These are phyloP conservation scores for Mastigias papua DNA, from an alignment of 30 jellyfish, hydroid and myxozoan species.

Conservation along the genomic window DNA sequence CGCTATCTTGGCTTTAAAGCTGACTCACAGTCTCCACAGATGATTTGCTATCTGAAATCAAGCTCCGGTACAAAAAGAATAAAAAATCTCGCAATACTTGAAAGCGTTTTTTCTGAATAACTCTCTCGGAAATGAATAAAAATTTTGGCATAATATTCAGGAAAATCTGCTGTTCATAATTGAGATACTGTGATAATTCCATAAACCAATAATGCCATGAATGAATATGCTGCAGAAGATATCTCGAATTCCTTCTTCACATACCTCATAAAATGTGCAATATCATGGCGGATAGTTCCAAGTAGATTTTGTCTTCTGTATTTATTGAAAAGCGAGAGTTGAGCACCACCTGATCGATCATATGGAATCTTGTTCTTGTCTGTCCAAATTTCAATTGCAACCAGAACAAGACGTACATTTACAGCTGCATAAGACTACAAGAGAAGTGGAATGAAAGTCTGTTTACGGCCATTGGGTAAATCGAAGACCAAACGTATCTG, in stretches of 20 bases:
- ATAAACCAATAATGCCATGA: too few species aligned
- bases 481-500: too few species aligned
- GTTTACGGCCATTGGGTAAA: too few species aligned
- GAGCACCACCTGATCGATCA: not conserved
- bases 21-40: too few species aligned
- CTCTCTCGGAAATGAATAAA: too few species aligned
- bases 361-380: constrained; percentile 36
- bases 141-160: not conserved
- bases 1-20: too few species aligned
- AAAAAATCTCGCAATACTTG: too few species aligned
- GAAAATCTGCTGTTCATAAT: too few species aligned
- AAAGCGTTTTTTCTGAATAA: too few species aligned
- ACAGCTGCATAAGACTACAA: constrained; percentile 87
- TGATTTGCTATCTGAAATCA: too few species aligned
- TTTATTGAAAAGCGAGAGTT: constrained; percentile 11
- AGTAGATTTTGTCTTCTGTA: constrained; percentile 33
- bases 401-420: constrained; percentile 86
- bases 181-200: too few species aligned
- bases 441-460: not conserved
- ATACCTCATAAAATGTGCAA: constrained; percentile 78
- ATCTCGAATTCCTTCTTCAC: not conserved
- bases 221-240: not conserved
- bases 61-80: too few species aligned
- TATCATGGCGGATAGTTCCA: constrained; percentile 29
- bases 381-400: constrained; percentile 86